Percentiles rank a stretch among this genome's conserved stretches.
Conservation (phyloP, 2,797 vertebrate species). For the Enteromius trimaculatus region DNA sequence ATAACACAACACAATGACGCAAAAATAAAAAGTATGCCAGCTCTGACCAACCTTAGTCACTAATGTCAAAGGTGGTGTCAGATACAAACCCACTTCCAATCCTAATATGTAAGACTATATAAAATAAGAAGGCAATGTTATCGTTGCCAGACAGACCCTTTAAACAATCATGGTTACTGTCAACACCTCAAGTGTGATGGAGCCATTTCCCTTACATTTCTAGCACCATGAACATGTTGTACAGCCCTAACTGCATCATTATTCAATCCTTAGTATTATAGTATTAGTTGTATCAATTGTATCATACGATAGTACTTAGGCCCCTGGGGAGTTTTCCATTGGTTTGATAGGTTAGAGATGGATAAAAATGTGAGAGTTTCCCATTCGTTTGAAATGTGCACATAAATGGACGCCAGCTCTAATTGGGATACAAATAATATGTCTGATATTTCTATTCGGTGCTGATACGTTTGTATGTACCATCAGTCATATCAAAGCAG, state of each 20-base stretch:
- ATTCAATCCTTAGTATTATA: background rate
- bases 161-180: constrained; percentile 25
- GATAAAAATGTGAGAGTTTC: constrained; percentile 5
- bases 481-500: constrained; percentile 51
- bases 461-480: constrained; percentile 34
- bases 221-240: constrained; percentile 17
- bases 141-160: constrained; percentile 33
- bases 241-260: background rate
- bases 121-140: background rate
- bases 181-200: constrained; percentile 33
- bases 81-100: constrained; percentile 8
- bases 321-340: background rate
- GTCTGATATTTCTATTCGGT: constrained; percentile 33
- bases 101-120: background rate
- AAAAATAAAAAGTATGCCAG: background rate
- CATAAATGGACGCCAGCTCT: constrained; percentile 20
- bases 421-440: constrained; percentile 24
- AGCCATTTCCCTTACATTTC: constrained; percentile 6
- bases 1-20: background rate
- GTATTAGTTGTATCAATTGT: background rate
- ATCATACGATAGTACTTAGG: background rate
- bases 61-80: background rate
- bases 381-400: constrained; percentile 15
- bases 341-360: background rate
- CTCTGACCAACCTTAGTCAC: background rate